phyloP scores from a whole-genome alignment of 2,113 vertebrate species.

The Salvator merianae region DNA sequence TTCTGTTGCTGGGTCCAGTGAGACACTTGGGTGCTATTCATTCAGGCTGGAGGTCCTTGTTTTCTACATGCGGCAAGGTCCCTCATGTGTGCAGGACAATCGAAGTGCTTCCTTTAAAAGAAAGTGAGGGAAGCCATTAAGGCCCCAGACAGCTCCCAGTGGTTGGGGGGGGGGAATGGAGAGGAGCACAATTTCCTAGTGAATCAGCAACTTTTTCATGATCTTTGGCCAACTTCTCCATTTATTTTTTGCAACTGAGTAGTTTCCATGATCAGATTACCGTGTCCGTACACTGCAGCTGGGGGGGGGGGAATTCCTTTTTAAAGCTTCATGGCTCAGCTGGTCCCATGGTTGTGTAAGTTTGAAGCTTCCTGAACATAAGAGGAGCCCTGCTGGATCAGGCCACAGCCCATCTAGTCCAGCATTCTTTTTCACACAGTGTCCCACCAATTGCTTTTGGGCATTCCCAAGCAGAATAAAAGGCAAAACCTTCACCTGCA shows the following conservation, averaged over 20 bases:
- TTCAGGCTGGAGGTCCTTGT: not conserved
- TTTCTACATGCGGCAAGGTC: not conserved
- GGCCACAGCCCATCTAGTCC: too few species aligned
- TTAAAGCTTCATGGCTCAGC: too few species aligned
- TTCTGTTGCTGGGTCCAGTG: too few species aligned
- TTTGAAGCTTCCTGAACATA: too few species aligned
- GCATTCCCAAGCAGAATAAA: too few species aligned
- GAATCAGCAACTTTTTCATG: conserved; percentile 5
- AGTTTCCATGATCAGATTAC: not conserved
- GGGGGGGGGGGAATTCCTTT: too few species aligned
- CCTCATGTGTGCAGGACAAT: not conserved
- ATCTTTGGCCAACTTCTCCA: not conserved
- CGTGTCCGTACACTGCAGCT: not conserved
- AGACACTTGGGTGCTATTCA: too few species aligned
- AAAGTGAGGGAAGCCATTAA: not conserved
- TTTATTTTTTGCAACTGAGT: not conserved
- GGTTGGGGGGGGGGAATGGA: not conserved
- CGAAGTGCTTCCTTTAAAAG: not conserved
- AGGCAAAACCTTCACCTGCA: too few species aligned
- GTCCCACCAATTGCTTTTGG: too few species aligned
- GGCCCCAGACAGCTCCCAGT: not conserved
- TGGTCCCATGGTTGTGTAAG: too few species aligned
- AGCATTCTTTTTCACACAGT: too few species aligned
- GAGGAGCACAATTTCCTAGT: not conserved
- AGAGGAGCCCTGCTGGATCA: too few species aligned